Evolutionary conservation across 1,140 invertebrate species (phyloP).

Genomic region (Chironomus striatipennis): DNA sequence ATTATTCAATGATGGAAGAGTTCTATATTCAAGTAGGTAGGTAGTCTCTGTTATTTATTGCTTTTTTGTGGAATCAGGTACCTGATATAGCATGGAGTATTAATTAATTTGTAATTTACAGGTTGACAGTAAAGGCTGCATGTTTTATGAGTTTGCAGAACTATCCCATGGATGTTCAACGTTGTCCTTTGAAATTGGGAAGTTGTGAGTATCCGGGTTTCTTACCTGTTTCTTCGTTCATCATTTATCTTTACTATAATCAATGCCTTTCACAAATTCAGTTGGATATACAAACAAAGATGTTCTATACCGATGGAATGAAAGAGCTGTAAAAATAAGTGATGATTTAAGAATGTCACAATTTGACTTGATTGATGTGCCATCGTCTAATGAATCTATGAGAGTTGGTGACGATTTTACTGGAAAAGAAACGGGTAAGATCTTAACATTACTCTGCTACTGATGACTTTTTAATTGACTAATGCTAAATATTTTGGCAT

Average conservation of each 20-base stretch:
- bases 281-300: slow-evolving; percentile 77
- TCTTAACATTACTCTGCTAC: slow-evolving; percentile 27
- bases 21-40: slow-evolving; percentile 68
- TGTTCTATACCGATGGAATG: slow-evolving; percentile 77
- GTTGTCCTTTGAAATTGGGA: slow-evolving; percentile 57
- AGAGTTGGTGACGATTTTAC: slow-evolving; percentile 38
- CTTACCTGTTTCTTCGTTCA: background rate
- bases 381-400: slow-evolving; percentile 60
- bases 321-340: slow-evolving; percentile 62
- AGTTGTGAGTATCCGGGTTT: no score
- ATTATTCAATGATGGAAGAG: slow-evolving; percentile 68
- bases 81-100: no score
- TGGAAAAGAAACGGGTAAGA: slow-evolving; percentile 33
- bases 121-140: slow-evolving; percentile 82
- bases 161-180: slow-evolving; percentile 86
- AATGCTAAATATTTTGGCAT: slow-evolving; percentile 30
- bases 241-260: no score
- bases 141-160: slow-evolving; percentile 88
- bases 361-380: slow-evolving; percentile 72
- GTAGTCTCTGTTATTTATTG: background rate
- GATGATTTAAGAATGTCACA: slow-evolving; percentile 79
- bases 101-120: slow-evolving; percentile 42
- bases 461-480: slow-evolving; percentile 28
- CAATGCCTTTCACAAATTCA: no score
- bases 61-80: background rate